Percentiles rank a stretch among this genome's conserved stretches.
phyloP scores from a whole-genome alignment of 2,113 vertebrate species.

The Cyrtonyx montezumae region DNA sequence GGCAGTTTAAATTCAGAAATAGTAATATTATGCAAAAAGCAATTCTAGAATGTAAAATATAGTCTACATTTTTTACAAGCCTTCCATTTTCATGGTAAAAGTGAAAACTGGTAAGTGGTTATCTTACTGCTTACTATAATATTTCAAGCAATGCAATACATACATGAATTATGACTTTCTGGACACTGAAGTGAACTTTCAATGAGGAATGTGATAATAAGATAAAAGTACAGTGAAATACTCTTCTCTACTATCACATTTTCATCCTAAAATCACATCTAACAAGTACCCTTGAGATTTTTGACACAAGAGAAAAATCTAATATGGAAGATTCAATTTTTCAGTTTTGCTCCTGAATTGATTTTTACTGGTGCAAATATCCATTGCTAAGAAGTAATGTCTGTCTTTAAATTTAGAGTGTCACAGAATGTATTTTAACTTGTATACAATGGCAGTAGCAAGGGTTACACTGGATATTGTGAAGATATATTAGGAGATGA shows the following conservation, averaged over 20 bases:
- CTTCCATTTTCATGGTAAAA: slow-evolving; percentile 29
- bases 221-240: not conserved
- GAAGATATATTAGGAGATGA: not conserved
- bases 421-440: slow-evolving; percentile 20
- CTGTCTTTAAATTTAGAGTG: not conserved
- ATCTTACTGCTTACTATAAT: not conserved
- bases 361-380: not conserved
- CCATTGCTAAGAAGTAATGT: not conserved
- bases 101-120: slow-evolving; percentile 11
- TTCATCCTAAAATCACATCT: not conserved
- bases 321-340: not conserved
- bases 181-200: not conserved
- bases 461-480: not conserved
- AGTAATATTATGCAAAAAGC: not conserved
- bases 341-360: not conserved
- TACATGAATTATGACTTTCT: not conserved
- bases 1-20: not conserved
- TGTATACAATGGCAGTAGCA: not conserved
- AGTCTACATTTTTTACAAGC: not conserved
- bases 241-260: not conserved
- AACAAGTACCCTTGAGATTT: not conserved
- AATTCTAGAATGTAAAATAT: not conserved
- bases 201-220: slow-evolving; percentile 35
- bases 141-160: not conserved
- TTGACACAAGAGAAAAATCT: not conserved